Evolutionary conservation across 2,888 invertebrate species (phyloP), one percentile per base, ranked within the genome.

Genomic region (Suillia variegata): DNA sequence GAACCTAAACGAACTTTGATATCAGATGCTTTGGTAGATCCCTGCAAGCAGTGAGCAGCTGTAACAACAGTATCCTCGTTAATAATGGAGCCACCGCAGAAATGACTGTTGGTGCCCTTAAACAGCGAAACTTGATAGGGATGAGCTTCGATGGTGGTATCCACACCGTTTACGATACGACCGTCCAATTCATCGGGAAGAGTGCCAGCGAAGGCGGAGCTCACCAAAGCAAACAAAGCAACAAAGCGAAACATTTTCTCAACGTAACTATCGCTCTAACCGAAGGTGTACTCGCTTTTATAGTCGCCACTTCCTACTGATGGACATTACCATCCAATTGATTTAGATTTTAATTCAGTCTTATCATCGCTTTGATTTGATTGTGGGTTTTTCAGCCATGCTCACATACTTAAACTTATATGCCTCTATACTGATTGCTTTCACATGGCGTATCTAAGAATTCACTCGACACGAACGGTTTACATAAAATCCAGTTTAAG

Each of bases 41-140:
- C n/a, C 45, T 64, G 57, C 56, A 79, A 56, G 58, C 83, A 83
- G 66, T 83, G 79, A 48, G 82, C 83, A 12, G 84, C 83, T 2
- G 82, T 83, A 8, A 84, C 59, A 12, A 83, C 68, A n/a, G 70
- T 75, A 15, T 63, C 70, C 13, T 59, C 47, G 20, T 68, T 73
- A 51, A 83, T 71, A 20, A 83, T 75, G 5, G 79, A 78, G 15
- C 81, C 84, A 10, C 84, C 84, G 61, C 84, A 84, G 48, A 77
- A 74, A 63, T 83, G 83, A 4, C 34, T 56, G 12, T 72, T 74
- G 0, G 48, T 1, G 4, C 66, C 63, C 31, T 67, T 73, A 52
- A 78, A 77, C 31, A 85, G 59, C 0, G 84, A 83, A 0, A 83
- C 79, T 71, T 84, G 84, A 62, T 82, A 83, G 3, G 84, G 84